Base-by-base conservation (phyloP, 2,888 invertebrate species). In the Itoplectis maculator region DNA sequence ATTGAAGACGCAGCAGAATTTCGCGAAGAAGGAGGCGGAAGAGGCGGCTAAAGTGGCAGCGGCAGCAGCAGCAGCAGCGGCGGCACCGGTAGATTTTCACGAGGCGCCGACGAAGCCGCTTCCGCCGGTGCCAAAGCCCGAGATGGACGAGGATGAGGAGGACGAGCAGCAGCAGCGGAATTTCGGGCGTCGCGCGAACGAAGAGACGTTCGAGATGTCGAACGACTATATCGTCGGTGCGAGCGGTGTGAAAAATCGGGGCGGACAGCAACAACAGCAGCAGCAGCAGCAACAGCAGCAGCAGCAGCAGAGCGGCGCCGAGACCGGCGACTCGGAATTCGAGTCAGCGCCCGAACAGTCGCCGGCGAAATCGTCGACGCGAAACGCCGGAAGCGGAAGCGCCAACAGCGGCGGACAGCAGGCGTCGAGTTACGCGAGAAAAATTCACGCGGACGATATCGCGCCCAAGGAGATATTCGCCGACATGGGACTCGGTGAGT, bases 401-500 rank as follows among this genome's bases (percentile, higher is more conserved):
- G 86, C 87, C 85, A 87, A 20, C 79, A 45, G 40, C 74, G 68
- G 20, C 29, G 13, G 9, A 18, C 72, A 70, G 8, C 70, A 74
- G 40, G 54, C 66, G n/a, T 13, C 40, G 61, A 13, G 83, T 65
- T 66, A 85, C 83, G 70, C 59, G 54, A 69, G 85, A 72, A 88
- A 83, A 61, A 73, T 88, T n/a, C 87, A 88, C 51, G 91, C 90
- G 9, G 91, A 91, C 18, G 90, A 91, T 81, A 91, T 92, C 51
- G 91, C 91, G 5, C 89, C 96, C 56, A 96, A 96, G 89, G 95
- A 95, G 86, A 95, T 96, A 89, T 96, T 96, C 93, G 95, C 95
- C 91, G 95, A 95, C 92, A 95, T 96, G 94, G 96, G 96, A 88
- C 93, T 96, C 70, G 96, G 96, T 96, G 91, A 95, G 95, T 94